Percentiles rank a stretch among this genome's conserved stretches.
These are phyloP conservation scores for Porites lobata DNA, from an alignment of 92 coral and sea anemone species.

Conservation along the genomic window DNA sequence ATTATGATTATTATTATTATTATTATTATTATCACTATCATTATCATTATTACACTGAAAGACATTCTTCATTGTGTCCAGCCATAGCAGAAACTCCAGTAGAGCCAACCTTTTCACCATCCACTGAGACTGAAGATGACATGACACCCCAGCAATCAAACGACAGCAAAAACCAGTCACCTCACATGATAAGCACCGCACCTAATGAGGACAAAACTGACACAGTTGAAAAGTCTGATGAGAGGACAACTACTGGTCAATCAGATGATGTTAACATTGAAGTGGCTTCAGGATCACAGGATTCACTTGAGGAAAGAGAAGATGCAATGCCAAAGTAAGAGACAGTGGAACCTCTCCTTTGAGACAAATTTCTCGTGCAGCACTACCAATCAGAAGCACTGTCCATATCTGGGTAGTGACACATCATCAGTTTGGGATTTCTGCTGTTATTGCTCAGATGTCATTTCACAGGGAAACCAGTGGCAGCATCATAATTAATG, in stretches of 20 bases:
- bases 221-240: neutral
- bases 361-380: too few species aligned
- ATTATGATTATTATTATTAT: too few species aligned
- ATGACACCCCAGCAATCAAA: neutral
- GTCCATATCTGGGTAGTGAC: too few species aligned
- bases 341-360: neutral
- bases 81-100: slow-evolving; percentile 39
- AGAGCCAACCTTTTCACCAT: slow-evolving; percentile 1
- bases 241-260: neutral
- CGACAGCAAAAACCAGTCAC: neutral
- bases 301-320: neutral
- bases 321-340: neutral
- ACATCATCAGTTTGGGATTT: too few species aligned
- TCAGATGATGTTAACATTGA: neutral
- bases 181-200: neutral
- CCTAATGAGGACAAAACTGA: neutral
- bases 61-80: neutral
- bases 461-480: too few species aligned
- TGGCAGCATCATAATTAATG: too few species aligned
- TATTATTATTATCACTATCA: too few species aligned
- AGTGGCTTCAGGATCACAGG: neutral
- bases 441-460: too few species aligned
- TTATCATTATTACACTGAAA: neutral
- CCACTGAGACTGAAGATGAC: neutral
- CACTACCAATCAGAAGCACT: too few species aligned